phyloP scores from a whole-genome alignment of 1,140 invertebrate species.

The Pseudomyrmex cubaensis region DNA sequence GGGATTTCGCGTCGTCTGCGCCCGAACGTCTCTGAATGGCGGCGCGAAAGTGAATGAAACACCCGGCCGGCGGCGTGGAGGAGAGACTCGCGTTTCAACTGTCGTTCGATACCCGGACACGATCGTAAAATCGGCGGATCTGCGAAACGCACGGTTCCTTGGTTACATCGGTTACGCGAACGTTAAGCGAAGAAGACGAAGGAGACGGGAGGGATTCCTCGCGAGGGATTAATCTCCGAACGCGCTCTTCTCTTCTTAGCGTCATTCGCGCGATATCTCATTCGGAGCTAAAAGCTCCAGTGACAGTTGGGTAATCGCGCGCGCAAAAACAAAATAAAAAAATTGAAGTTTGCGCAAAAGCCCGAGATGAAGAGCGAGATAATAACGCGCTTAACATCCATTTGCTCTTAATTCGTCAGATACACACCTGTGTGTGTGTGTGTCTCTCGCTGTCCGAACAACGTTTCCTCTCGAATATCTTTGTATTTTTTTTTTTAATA shows the following conservation, averaged over 20 bases:
- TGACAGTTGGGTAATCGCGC: conserved; percentile 33
- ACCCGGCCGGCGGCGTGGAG: conserved; percentile 30
- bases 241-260: not conserved
- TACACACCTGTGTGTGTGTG: too few relatives aligned
- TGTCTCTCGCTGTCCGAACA: too few relatives aligned
- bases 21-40: conserved; percentile 71
- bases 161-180: conserved; percentile 5
- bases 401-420: conserved; percentile 9
- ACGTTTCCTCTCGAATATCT: not conserved
- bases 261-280: conserved; percentile 24
- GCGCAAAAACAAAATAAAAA: conserved; percentile 28
- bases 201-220: conserved; percentile 6
- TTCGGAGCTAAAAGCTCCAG: conserved; percentile 29
- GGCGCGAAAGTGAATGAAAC: conserved; percentile 74
- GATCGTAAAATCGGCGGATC: conserved; percentile 65
- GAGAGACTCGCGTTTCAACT: conserved; percentile 13
- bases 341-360: not conserved
- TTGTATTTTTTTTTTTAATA: too few relatives aligned
- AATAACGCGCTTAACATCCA: conserved; percentile 34
- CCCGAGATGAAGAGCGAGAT: not conserved
- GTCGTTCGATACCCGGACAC: conserved; percentile 35
- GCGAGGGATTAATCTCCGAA: conserved; percentile 30
- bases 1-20: conserved; percentile 61
- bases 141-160: conserved; percentile 36
- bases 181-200: not conserved